Evolutionary conservation across 2,888 invertebrate species (phyloP).

Genomic region (Sepiola atlantica): DNA sequence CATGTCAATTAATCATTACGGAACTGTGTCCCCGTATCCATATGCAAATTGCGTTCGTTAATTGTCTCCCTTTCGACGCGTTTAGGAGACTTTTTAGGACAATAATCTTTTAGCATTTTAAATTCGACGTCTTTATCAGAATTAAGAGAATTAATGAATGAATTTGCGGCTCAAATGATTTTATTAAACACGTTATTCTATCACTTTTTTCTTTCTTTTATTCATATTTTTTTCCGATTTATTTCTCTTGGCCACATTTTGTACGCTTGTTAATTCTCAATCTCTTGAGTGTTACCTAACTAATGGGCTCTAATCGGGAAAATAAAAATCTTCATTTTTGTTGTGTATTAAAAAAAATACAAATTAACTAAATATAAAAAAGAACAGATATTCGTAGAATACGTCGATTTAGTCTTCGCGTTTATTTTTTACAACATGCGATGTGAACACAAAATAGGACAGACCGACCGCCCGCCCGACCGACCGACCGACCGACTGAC

Average conservation of each 20-base stretch:
- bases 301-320: not conserved
- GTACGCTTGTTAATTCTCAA: not conserved
- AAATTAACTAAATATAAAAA: too few species aligned
- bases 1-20: too few species aligned
- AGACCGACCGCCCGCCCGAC: too few species aligned
- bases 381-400: too few species aligned
- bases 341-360: too few species aligned
- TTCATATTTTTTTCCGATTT: too few species aligned
- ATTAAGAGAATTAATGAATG: not conserved
- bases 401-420: too few species aligned
- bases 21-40: not conserved
- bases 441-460: too few species aligned
- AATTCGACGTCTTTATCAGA: not conserved
- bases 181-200: not conserved
- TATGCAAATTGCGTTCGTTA: not conserved
- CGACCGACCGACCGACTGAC: too few species aligned
- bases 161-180: not conserved
- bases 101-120: not conserved
- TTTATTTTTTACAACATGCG: too few species aligned
- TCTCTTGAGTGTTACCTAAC: not conserved
- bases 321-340: too few species aligned
- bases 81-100: not conserved
- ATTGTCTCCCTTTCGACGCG: not conserved
- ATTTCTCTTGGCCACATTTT: not conserved
- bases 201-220: too few species aligned